Conservation (phyloP, 2,797 vertebrate species). For the Valencia hispanica region DNA sequence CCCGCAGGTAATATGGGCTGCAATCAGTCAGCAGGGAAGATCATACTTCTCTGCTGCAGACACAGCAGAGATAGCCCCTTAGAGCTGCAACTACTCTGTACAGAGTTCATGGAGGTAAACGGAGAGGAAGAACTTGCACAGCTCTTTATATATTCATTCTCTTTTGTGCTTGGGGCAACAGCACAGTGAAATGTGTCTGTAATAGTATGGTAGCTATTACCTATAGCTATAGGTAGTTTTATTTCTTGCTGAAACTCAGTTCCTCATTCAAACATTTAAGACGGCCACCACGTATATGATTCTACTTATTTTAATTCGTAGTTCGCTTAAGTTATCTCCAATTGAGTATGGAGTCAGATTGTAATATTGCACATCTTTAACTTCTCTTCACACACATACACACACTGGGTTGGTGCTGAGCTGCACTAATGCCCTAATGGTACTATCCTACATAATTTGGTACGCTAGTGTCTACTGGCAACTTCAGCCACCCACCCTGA, state of each 20-base stretch:
- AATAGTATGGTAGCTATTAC: conserved; percentile 7
- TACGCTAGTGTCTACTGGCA: conserved; percentile 65
- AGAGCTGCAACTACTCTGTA: conserved; percentile 28
- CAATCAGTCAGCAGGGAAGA: conserved; percentile 68
- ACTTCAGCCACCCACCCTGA: conserved; percentile 41
- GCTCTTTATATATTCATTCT: conserved; percentile 47
- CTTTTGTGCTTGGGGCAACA: conserved; percentile 41
- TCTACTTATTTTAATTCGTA: conserved; percentile 8
- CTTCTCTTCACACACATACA: conserved; percentile 45
- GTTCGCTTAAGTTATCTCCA: not conserved
- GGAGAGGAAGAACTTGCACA: conserved; percentile 50
- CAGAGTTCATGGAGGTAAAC: conserved; percentile 29
- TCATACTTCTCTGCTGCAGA: conserved; percentile 46
- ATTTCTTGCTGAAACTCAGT: conserved; percentile 8
- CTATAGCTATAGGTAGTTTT: no score
- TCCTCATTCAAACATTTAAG: conserved; percentile 13
- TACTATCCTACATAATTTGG: conserved; percentile 79
- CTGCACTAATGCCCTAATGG: conserved; percentile 82
- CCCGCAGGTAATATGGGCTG: conserved; percentile 73
- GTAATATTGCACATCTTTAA: conserved; percentile 49
- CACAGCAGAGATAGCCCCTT: conserved; percentile 37
- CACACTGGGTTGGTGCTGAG: conserved; percentile 68
- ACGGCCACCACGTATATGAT: conserved; percentile 6
- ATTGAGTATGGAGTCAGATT: conserved; percentile 44
- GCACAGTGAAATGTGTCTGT: conserved; percentile 3